Conservation (phyloP, 2,113 vertebrate genomes). For the Eonycteris spelaea region DNA sequence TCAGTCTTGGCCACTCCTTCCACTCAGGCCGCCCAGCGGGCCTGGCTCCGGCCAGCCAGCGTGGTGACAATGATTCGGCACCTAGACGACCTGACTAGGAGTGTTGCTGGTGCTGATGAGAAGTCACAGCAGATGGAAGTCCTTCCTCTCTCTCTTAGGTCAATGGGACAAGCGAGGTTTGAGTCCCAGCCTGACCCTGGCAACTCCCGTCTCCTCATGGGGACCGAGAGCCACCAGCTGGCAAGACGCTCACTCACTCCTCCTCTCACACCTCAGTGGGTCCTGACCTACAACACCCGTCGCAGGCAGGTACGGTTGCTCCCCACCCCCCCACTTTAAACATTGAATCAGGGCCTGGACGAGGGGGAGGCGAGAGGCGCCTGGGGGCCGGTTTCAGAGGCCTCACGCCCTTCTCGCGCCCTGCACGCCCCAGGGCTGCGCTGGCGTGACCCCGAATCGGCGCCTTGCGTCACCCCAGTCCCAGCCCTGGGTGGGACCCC, state of each 20-base stretch:
- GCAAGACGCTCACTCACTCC: neutral
- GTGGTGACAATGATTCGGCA: rapidly evolving
- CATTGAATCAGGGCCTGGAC: neutral
- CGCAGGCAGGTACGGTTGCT: neutral
- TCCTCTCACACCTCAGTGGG: neutral
- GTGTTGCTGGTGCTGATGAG: neutral
- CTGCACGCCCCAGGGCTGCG: neutral
- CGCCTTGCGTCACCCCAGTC: neutral
- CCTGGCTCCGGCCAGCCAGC: rapidly evolving
- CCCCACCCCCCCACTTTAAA: neutral
- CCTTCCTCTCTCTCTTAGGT: neutral
- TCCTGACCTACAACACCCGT: neutral
- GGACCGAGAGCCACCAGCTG: neutral
- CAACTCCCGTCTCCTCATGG: neutral
- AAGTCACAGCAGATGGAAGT: neutral
- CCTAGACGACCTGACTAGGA: rapidly evolving
- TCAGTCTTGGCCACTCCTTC: rapidly evolving
- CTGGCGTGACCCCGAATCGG: neutral
- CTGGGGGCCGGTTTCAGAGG: neutral
- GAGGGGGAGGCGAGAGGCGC: neutral
- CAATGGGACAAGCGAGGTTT: no score
- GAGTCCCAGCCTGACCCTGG: neutral
- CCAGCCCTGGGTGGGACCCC: neutral
- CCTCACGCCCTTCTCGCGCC: neutral
- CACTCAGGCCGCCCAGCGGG: no score